These are phyloP conservation scores for Psococerastis gibbosa DNA, from an alignment of 2,888 invertebrate species.

Conservation along the genomic window DNA sequence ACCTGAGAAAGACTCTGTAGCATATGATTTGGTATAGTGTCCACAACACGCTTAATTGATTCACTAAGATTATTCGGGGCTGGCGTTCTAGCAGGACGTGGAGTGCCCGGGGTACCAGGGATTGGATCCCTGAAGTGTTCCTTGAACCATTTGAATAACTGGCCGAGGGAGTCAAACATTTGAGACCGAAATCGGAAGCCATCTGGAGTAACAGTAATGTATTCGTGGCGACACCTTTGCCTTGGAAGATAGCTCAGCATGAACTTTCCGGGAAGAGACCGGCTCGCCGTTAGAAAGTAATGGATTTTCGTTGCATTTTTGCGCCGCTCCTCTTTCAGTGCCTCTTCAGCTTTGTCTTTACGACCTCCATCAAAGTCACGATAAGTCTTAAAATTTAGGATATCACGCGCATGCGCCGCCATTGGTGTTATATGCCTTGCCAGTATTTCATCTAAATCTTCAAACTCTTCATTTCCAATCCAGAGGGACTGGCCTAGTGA, in stretches of 20 bases:
- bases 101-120: constrained; percentile 52
- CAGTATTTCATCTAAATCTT: constrained; percentile 98
- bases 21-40: constrained; percentile 48
- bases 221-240: constrained; percentile 73
- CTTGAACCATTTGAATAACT: constrained; percentile 90
- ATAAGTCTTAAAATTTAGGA: constrained; percentile 82
- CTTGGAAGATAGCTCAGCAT: constrained; percentile 84
- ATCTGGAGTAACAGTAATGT: constrained; percentile 75
- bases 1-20: constrained; percentile 35
- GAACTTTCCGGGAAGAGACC: constrained; percentile 82
- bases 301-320: constrained; percentile 77
- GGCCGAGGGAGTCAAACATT: constrained; percentile 62
- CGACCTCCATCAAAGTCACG: constrained; percentile 55
- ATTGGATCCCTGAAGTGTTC: constrained; percentile 89
- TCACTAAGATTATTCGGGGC: constrained; percentile 21
- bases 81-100: constrained; percentile 13
- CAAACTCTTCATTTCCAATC: constrained; percentile 87
- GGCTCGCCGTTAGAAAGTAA: constrained; percentile 67
- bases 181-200: constrained; percentile 82
- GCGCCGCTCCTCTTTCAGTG: constrained; percentile 71
- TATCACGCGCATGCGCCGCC: constrained; percentile 82
- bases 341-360: constrained; percentile 73
- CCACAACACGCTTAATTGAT: constrained; percentile 49
- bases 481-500: constrained; percentile 73
- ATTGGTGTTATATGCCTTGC: constrained; percentile 92